Conservation (phyloP, 2,797 vertebrate species). For the Myotis vivesi region DNA sequence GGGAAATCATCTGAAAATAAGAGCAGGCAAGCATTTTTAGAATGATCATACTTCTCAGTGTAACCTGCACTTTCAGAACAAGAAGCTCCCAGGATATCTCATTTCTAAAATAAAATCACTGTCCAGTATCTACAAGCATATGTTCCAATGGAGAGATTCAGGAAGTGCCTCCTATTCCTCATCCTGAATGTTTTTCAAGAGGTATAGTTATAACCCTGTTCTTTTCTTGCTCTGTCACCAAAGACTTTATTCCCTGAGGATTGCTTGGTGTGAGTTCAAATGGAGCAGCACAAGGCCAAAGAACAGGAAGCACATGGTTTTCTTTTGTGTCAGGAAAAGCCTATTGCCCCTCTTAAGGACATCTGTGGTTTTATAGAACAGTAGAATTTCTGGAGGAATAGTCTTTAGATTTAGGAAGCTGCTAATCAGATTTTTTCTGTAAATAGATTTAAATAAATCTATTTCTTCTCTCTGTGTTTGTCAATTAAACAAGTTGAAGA, state of each 20-base stretch:
- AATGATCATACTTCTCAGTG: not conserved
- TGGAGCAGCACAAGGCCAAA: not conserved
- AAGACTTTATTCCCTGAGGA: not conserved
- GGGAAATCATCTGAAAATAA: constrained; percentile 34
- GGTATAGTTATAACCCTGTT: not conserved
- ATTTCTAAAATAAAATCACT: constrained; percentile 44
- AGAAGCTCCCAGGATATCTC: not conserved
- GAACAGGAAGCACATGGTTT: not conserved
- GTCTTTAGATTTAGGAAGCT: constrained; percentile 12
- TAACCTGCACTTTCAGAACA: not conserved
- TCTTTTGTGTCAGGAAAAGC: not conserved
- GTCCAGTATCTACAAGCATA: not conserved
- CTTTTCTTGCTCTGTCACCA: not conserved
- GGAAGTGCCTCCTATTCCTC: not conserved
- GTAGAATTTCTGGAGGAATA: not conserved
- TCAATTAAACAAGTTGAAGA: constrained; percentile 1
- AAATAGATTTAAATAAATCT: not conserved
- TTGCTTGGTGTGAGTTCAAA: not conserved
- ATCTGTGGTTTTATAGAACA: constrained; percentile 15
- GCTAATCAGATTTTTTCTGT: not conserved
- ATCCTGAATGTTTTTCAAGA: not conserved
- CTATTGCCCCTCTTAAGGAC: not conserved
- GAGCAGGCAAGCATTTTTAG: not conserved
- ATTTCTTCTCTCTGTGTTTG: not conserved
- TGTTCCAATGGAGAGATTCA: not conserved